Evolutionary conservation across 2,797 vertebrate genomes (phyloP).

Genomic region (Pantherophis vulpinus): DNA sequence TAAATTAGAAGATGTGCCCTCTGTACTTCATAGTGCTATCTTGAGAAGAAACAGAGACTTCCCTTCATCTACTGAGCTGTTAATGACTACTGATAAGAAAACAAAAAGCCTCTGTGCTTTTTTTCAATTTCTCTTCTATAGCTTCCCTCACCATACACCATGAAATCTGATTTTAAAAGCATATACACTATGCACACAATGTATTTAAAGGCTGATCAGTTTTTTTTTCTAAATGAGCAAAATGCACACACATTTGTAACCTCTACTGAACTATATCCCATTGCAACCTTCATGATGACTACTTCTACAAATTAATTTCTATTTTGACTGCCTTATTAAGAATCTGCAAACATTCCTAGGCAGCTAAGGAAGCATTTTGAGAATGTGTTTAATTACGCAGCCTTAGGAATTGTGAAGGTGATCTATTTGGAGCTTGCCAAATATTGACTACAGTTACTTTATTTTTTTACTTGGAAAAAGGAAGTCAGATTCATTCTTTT

Average conservation of each 20-base stretch:
- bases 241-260: slow-evolving; percentile 16
- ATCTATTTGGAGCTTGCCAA: slow-evolving; percentile 58
- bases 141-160: slow-evolving; percentile 18
- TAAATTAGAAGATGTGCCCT: not conserved
- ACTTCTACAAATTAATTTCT: slow-evolving; percentile 51
- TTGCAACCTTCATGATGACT: slow-evolving; percentile 37
- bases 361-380: slow-evolving; percentile 53
- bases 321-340: slow-evolving; percentile 59
- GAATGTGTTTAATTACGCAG: slow-evolving; percentile 69
- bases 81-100: slow-evolving; percentile 37
- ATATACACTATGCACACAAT: not conserved
- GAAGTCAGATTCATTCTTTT: slow-evolving; percentile 36
- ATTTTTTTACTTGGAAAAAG: slow-evolving; percentile 51
- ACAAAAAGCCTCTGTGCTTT: slow-evolving; percentile 25
- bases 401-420: slow-evolving; percentile 62
- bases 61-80: slow-evolving; percentile 17
- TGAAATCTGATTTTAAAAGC: slow-evolving; percentile 30
- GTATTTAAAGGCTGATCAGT: slow-evolving; percentile 29
- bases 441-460: slow-evolving; percentile 53
- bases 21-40: not conserved
- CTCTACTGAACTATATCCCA: slow-evolving; percentile 17
- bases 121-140: slow-evolving; percentile 9
- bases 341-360: slow-evolving; percentile 61
- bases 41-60: not conserved
- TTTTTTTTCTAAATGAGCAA: slow-evolving; percentile 29